Evolutionary conservation across 2,113 vertebrate genomes (phyloP).

Genomic region (Sakesphorus luctuosus): DNA sequence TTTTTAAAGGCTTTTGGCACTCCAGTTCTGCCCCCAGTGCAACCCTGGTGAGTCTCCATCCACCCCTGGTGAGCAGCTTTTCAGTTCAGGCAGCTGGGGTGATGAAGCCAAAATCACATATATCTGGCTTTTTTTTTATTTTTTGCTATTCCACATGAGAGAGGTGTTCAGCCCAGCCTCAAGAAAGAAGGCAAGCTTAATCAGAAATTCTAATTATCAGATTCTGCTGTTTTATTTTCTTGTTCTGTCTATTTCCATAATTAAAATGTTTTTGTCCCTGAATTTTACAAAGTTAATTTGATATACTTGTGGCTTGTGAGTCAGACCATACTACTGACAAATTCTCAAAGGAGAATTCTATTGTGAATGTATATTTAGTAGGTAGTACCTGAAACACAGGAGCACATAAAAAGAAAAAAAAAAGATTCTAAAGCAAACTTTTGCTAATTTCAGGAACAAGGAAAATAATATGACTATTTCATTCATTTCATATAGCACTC

Average conservation of each 20-base stretch:
- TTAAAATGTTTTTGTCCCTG: background rate
- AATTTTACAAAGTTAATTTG: background rate
- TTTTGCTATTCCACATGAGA: background rate
- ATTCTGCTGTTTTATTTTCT: background rate
- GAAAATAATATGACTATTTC: background rate
- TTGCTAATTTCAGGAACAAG: background rate
- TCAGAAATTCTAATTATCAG: background rate
- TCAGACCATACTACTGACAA: background rate
- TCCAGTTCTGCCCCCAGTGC: background rate
- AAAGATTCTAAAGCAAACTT: background rate
- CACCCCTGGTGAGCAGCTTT: background rate
- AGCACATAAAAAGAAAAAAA: background rate
- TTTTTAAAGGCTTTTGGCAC: background rate
- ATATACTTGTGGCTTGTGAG: background rate
- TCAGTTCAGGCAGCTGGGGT: background rate
- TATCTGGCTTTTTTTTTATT: background rate
- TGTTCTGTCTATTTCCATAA: background rate
- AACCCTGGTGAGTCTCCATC: background rate
- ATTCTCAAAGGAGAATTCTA: background rate
- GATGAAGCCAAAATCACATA: background rate
- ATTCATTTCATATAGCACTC: background rate
- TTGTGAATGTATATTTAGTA: background rate
- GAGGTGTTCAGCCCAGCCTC: background rate
- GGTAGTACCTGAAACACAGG: background rate
- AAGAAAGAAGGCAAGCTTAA: background rate